Base-by-base conservation (phyloP, 2,113 vertebrate species). In the Tenebrosternarchus preto region DNA sequence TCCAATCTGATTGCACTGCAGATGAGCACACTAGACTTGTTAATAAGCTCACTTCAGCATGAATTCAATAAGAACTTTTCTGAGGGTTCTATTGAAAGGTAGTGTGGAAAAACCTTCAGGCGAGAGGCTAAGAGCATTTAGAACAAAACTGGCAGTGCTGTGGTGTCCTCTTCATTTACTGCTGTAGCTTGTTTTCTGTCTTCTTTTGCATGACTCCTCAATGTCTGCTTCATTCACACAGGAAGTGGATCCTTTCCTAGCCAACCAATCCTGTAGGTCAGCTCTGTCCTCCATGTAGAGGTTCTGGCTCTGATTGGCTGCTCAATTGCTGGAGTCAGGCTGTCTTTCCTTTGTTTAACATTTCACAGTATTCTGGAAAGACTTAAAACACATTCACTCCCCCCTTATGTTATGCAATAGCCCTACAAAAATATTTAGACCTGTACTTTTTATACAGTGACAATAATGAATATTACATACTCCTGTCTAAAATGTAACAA, bases 271-370 rank as follows among this genome's bases (percentile, higher is more conserved):
- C 57, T n/a, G 43, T 29, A 12, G 24, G 4, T 73, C 61, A 68
- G 46, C 81, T 61, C 76, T 77, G 63, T 81, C 77, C 80, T 77
- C 36, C n/a, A 20, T 61, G 43, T 66, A 46, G 68, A 76, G 29
- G 33, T 20, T 24, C 69, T 63, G 57, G 43, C 68, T 80, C 61
- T 73, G 33, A 86, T 82, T 82, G 60, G 73, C 61, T 59, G 83
- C 55, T 74, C 81, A 81, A 84, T 82, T 79, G 71, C 43, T 77
- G 80, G 43, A 80, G 71, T 87, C 74, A 75, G 64, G 70, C 59
- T 80, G 75, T 74, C 90, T 89, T 92, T 85, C 77, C 87, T 85
- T 85, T 71, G 86, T 88, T 85, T 70, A 88, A 85, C 84, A 83
- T 25, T 90, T 81, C 61, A 25, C 78, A 69, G 83, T 85, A 82